Percentiles rank a stretch among this genome's conserved stretches.
Conservation (phyloP, 2,797 vertebrate species). For the Scleropages formosus region DNA sequence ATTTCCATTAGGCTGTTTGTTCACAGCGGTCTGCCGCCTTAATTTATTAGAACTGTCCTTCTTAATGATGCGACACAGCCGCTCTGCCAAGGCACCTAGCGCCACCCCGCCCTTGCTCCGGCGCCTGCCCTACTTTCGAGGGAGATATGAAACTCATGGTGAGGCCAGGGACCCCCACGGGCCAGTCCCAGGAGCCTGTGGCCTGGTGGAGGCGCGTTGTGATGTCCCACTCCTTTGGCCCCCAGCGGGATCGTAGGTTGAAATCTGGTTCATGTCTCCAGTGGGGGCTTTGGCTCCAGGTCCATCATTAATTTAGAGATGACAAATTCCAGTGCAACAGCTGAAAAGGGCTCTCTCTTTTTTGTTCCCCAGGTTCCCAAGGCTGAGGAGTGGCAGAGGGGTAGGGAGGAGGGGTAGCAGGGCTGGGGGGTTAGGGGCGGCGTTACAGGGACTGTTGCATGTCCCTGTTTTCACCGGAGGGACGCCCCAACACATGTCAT, state of each 20-base stretch:
- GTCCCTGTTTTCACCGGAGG: constrained; percentile 11
- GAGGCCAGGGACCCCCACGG: constrained; percentile 60
- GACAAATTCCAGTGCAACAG: constrained; percentile 52
- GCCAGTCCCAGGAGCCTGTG: constrained; percentile 60
- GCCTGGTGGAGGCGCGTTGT: constrained; percentile 59
- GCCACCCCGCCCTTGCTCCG: constrained; percentile 48
- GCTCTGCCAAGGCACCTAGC: constrained; percentile 50
- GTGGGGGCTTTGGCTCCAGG: constrained; percentile 59
- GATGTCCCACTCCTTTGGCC: constrained; percentile 32
- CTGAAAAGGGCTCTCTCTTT: constrained; percentile 23
- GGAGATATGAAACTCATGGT: constrained; percentile 63
- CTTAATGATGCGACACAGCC: constrained; percentile 63
- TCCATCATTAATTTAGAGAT: constrained; percentile 70
- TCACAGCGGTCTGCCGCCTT: constrained; percentile 65
- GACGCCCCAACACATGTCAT: constrained; percentile 4
- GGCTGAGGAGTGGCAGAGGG: background rate
- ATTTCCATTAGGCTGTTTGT: constrained; percentile 72
- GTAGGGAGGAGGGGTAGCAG: background rate
- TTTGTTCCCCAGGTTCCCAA: background rate
- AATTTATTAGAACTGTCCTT: constrained; percentile 69
- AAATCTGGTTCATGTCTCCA: constrained; percentile 76
- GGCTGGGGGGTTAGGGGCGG: too few species aligned
- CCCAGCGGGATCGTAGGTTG: constrained; percentile 66
- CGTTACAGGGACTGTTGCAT: constrained; percentile 13
- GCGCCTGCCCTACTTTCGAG: constrained; percentile 68